phyloP scores from a whole-genome alignment of 2,113 vertebrate genomes.

The Coptodon rendalli region DNA sequence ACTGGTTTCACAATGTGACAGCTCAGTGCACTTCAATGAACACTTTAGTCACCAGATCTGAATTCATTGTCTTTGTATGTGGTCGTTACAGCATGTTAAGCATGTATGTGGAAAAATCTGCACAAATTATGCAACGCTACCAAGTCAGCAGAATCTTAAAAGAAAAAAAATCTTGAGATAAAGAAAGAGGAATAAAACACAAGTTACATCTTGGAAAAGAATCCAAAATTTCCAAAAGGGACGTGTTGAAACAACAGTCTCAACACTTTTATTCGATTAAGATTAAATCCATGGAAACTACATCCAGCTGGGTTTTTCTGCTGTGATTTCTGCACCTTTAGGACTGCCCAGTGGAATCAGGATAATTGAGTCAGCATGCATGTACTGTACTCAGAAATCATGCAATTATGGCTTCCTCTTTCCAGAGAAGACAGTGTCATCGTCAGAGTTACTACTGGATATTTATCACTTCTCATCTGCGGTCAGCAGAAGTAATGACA shows the following conservation, averaged over 20 bases:
- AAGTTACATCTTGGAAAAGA: neutral
- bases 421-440: slow-evolving; percentile 5
- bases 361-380: neutral
- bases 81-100: neutral
- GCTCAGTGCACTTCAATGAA: neutral
- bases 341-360: slow-evolving; percentile 9
- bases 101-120: neutral
- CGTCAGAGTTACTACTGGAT: neutral
- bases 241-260: neutral
- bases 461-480: slow-evolving; percentile 46
- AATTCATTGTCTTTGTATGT: neutral
- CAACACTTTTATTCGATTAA: neutral
- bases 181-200: neutral
- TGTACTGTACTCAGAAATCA: neutral
- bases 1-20: neutral
- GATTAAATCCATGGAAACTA: neutral
- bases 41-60: neutral
- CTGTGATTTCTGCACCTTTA: slow-evolving; percentile 48
- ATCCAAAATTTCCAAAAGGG: neutral
- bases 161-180: neutral
- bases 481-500: neutral
- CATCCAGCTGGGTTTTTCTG: slow-evolving; percentile 11
- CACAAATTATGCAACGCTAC: neutral
- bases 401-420: slow-evolving; percentile 42
- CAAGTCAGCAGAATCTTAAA: neutral